Percentiles rank a stretch among this genome's conserved stretches.
Evolutionary conservation across 2,888 invertebrate genomes (phyloP).

Genomic region (Panopea generosa): DNA sequence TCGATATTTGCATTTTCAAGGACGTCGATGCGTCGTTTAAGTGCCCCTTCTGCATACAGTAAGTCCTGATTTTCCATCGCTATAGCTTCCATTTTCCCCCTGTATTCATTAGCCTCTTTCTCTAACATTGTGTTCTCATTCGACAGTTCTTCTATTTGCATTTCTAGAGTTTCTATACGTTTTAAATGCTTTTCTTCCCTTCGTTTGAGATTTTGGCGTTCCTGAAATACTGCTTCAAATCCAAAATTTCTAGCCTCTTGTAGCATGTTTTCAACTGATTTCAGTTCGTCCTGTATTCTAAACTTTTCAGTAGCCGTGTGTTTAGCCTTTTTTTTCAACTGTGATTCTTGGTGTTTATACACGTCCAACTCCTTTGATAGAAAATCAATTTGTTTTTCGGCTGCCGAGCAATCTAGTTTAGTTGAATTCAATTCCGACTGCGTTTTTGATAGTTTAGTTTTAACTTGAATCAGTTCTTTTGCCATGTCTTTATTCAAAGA

Average conservation of each 20-base stretch:
- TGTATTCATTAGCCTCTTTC: constrained; percentile 26
- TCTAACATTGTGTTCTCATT: constrained; percentile 44
- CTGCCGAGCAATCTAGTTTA: constrained; percentile 46
- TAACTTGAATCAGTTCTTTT: constrained; percentile 51
- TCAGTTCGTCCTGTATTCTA: constrained; percentile 48
- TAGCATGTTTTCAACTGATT: constrained; percentile 45
- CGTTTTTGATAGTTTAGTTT: constrained; percentile 42
- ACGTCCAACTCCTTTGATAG: constrained; percentile 55
- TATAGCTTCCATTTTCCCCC: constrained; percentile 40
- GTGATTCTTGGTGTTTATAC: constrained; percentile 35
- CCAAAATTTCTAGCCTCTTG: constrained; percentile 40
- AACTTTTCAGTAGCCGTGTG: constrained; percentile 27
- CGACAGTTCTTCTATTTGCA: constrained; percentile 39
- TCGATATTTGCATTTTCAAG: constrained; percentile 53
- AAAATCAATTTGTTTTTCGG: constrained; percentile 50
- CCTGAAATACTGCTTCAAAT: constrained; percentile 48
- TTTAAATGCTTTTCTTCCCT: constrained; percentile 45
- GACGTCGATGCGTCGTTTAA: constrained; percentile 46
- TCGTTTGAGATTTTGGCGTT: constrained; percentile 28
- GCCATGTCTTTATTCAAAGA: constrained; percentile 51
- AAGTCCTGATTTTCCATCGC: constrained; percentile 37
- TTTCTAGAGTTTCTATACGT: constrained; percentile 42
- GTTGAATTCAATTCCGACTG: constrained; percentile 42
- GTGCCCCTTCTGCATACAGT: constrained; percentile 23
- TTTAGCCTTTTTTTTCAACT: constrained; percentile 37